Percentiles rank a stretch among this genome's conserved stretches.
phyloP scores from a whole-genome alignment of 1,140 invertebrate genomes.

The Lutraria rhynchaena region DNA sequence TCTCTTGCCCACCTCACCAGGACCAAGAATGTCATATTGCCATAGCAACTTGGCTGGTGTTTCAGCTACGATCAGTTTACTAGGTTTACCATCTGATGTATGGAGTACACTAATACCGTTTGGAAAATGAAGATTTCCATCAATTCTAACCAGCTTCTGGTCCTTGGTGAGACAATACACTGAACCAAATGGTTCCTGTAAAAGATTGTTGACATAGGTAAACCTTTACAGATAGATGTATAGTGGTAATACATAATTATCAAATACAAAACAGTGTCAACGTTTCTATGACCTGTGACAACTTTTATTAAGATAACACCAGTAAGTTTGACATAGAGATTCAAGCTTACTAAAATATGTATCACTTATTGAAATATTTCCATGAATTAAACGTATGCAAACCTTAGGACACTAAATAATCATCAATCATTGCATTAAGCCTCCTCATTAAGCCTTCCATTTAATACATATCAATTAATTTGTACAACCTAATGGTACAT shows the following conservation, averaged over 20 bases:
- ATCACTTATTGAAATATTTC: no score
- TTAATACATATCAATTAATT: no score
- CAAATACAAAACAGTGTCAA: neutral
- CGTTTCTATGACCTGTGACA: neutral
- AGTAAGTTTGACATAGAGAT: no score
- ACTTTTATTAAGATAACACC: no score
- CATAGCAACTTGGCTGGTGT: constrained; percentile 77
- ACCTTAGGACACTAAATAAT: no score
- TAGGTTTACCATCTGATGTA: constrained; percentile 63
- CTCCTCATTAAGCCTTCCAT: no score
- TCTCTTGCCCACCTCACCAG: constrained; percentile 69
- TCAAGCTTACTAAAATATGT: no score
- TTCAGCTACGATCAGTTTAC: constrained; percentile 77
- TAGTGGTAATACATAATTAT: neutral
- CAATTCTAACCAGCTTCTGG: constrained; percentile 68
- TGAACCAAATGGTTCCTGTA: constrained; percentile 78
- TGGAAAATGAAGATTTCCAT: constrained; percentile 73
- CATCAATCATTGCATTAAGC: no score
- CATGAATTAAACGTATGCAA: no score
- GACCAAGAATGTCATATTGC: constrained; percentile 74
- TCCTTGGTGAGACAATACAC: constrained; percentile 75
- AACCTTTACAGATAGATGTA: neutral
- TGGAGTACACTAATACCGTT: constrained; percentile 78
- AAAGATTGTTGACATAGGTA: neutral
- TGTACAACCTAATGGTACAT: no score